These are phyloP conservation scores for Leucosticte australis DNA, from an alignment of 2,113 vertebrate species.

Conservation along the genomic window DNA sequence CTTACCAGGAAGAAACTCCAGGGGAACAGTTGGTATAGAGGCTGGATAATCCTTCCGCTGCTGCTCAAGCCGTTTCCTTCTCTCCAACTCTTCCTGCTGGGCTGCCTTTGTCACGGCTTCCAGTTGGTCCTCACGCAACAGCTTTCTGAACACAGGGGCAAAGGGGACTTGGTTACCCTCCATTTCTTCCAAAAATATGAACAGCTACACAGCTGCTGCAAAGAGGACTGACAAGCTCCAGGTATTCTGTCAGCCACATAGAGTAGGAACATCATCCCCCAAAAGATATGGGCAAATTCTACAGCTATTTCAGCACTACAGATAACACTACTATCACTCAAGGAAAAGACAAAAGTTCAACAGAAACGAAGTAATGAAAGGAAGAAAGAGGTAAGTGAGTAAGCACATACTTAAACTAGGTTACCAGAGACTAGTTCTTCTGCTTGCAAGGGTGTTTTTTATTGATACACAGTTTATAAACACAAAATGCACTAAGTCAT, in stretches of 20 bases:
- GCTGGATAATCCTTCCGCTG: slow-evolving; percentile 93
- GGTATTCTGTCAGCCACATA: neutral
- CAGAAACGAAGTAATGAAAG: neutral
- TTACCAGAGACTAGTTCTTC: neutral
- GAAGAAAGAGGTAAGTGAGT: neutral
- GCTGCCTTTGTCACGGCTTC: slow-evolving; percentile 97
- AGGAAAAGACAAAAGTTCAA: neutral
- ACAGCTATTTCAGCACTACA: neutral
- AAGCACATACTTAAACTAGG: neutral
- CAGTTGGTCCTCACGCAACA: slow-evolving; percentile 94
- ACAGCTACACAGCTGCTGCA: neutral
- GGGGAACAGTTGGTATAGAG: slow-evolving; percentile 71
- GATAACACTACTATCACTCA: neutral
- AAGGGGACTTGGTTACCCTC: neutral
- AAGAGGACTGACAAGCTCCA: neutral
- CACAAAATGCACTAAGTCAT: neutral
- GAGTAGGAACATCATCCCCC: neutral
- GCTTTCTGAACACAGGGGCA: slow-evolving; percentile 79
- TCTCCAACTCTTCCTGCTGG: slow-evolving; percentile 96
- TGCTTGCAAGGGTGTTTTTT: neutral
- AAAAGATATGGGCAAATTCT: neutral
- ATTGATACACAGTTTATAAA: neutral
- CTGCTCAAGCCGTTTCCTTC: slow-evolving; percentile 92
- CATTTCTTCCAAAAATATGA: neutral
- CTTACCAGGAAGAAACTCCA: slow-evolving; percentile 81